phyloP scores from a whole-genome alignment of 2,888 invertebrate species.

The Amblyteles armatorius region DNA sequence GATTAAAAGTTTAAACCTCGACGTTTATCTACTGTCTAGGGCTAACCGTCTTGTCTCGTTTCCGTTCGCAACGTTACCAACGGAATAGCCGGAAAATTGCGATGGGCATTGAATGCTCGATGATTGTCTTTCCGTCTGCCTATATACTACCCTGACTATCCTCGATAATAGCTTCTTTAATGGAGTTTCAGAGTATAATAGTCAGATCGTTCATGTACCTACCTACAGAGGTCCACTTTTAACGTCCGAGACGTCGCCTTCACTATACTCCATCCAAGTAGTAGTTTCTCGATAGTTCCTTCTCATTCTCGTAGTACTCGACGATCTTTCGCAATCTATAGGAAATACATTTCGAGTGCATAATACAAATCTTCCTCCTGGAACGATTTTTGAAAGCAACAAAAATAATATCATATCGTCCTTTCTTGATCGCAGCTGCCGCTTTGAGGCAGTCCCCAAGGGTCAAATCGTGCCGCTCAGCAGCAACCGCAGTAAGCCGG shows the following conservation, averaged over 20 bases:
- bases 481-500: constrained; percentile 8
- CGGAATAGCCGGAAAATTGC: constrained; percentile 51
- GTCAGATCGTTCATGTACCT: background rate
- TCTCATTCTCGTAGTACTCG: too few species aligned
- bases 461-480: background rate
- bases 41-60: background rate
- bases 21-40: constrained; percentile 27
- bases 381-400: too few species aligned
- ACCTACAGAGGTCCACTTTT: background rate
- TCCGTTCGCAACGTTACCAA: background rate
- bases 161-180: constrained; percentile 59
- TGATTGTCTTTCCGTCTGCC: constrained; percentile 53
- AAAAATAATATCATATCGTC: background rate
- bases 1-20: constrained; percentile 41
- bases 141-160: constrained; percentile 29
- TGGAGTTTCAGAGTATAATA: constrained; percentile 43
- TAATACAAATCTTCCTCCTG: too few species aligned
- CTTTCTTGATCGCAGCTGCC: background rate
- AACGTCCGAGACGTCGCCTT: background rate
- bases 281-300: too few species aligned
- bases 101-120: constrained; percentile 49
- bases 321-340: too few species aligned
- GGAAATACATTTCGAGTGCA: too few species aligned
- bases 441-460: background rate
- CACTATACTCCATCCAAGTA: background rate